phyloP scores from a whole-genome alignment of 2,797 vertebrate species.

The Anomalospiza imberbis region DNA sequence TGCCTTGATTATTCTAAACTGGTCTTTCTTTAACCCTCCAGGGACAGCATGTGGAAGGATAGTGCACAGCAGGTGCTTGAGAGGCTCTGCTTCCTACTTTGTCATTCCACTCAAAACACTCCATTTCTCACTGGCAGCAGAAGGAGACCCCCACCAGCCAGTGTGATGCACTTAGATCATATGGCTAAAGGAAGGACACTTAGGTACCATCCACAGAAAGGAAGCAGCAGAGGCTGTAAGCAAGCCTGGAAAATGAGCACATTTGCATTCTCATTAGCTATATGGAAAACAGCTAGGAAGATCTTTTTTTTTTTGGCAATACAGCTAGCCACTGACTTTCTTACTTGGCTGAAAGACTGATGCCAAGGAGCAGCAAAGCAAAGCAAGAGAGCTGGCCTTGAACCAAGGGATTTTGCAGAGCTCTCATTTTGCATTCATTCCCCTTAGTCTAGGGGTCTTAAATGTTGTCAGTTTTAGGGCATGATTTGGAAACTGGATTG shows the following conservation, averaged over 20 bases:
- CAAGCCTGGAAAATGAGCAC: not conserved
- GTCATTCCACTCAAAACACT: not conserved
- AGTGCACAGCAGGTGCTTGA: not conserved
- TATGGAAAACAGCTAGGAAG: not conserved
- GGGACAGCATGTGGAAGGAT: not conserved
- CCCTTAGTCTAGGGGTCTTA: constrained; percentile 16
- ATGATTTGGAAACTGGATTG: not conserved
- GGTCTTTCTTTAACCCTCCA: not conserved
- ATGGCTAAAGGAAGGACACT: not conserved
- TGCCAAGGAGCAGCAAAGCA: constrained; percentile 40
- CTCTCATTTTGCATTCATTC: constrained; percentile 53
- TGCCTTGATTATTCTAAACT: not conserved
- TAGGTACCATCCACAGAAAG: not conserved
- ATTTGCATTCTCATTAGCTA: constrained; percentile 40
- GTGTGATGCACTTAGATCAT: not conserved
- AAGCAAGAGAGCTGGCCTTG: constrained; percentile 42
- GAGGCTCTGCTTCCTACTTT: not conserved
- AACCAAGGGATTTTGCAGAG: constrained; percentile 53
- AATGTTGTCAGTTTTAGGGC: constrained; percentile 8
- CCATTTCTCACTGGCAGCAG: not conserved
- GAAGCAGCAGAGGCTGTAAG: not conserved
- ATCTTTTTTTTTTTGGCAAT: constrained; percentile 27
- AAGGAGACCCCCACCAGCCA: not conserved
- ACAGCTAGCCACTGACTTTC: constrained; percentile 26
- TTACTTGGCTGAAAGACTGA: constrained; percentile 35